These are phyloP conservation scores for Baryphthengus martii DNA, from an alignment of 2,113 vertebrate genomes.

Conservation along the genomic window DNA sequence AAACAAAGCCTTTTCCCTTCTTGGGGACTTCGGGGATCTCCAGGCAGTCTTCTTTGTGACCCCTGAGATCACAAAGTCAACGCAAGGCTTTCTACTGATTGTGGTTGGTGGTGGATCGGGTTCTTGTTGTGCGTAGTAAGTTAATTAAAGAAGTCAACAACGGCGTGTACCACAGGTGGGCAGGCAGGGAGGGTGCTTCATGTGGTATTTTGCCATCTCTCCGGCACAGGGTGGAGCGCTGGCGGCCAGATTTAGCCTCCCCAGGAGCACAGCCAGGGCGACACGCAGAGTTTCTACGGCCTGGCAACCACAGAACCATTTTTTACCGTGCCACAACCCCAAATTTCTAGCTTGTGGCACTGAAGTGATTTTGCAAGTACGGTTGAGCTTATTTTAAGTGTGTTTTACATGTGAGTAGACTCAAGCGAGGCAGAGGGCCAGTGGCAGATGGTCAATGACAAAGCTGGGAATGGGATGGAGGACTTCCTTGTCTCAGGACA, in stretches of 20 bases:
- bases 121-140: neutral
- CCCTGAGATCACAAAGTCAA: neutral
- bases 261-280: neutral
- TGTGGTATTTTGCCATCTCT: neutral
- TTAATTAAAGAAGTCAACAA: neutral
- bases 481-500: neutral
- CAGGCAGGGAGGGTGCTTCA: neutral
- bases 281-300: neutral
- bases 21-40: neutral
- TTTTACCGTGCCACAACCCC: neutral
- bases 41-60: neutral
- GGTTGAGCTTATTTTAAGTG: slow-evolving; percentile 36
- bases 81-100: neutral
- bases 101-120: neutral
- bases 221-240: slow-evolving; percentile 11
- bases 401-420: neutral
- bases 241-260: slow-evolving; percentile 30
- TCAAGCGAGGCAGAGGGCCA: slow-evolving; percentile 24
- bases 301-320: neutral
- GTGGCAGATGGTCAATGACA: slow-evolving; percentile 41
- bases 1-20: slow-evolving; percentile 8
- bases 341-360: slow-evolving; percentile 30
- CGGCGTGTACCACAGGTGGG: neutral
- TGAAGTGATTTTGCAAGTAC: slow-evolving; percentile 1
- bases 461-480: slow-evolving; percentile 1